Evolutionary conservation across 2,797 vertebrate species (phyloP).

Genomic region (Bothrops alternatus): DNA sequence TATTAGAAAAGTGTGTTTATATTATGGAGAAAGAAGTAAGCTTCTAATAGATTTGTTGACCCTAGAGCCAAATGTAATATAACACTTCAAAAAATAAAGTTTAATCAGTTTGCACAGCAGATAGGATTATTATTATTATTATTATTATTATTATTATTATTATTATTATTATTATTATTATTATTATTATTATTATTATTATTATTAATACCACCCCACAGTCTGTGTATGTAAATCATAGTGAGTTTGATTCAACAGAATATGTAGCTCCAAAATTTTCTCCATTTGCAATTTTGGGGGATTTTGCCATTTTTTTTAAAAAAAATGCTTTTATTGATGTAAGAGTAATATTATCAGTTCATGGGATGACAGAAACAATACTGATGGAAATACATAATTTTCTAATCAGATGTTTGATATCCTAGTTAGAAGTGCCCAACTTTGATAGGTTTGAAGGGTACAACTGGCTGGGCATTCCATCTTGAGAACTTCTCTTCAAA

Average conservation of each 20-base stretch:
- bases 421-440: neutral
- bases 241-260: neutral
- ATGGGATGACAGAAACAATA: neutral
- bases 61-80: neutral
- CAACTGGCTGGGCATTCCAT: neutral
- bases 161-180: neutral
- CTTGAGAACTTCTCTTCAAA: neutral
- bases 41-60: conserved; percentile 7
- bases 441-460: neutral
- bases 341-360: too few relatives aligned
- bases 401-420: neutral
- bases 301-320: neutral
- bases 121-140: neutral
- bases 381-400: neutral
- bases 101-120: conserved; percentile 3
- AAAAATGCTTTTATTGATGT: neutral
- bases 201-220: neutral
- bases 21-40: conserved; percentile 5
- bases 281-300: neutral
- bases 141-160: neutral
- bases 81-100: neutral
- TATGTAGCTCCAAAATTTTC: neutral
- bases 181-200: neutral
- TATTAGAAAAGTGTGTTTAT: neutral
- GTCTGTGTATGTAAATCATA: neutral